Evolutionary conservation across 2,113 vertebrate species (phyloP), one percentile per base, ranked within the genome.

Genomic region (Eupsittula cactorum): DNA sequence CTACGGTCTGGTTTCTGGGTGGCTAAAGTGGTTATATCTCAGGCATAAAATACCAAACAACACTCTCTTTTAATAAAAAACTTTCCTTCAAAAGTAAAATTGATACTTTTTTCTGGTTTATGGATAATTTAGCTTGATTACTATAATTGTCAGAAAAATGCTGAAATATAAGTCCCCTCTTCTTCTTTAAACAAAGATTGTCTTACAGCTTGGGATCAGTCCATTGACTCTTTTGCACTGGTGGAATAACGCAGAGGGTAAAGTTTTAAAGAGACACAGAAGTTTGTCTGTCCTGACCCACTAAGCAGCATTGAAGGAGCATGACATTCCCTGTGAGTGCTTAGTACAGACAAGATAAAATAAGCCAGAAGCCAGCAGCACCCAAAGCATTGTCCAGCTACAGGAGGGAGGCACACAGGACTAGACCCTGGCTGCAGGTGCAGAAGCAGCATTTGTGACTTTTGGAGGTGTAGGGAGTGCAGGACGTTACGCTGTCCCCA

Each of bases 101-200:
- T 87, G 96, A 95, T 96, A 96, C 74, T 60, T 93, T 86, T 94
- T 95, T 94, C 83, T 96, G 95, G 96, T 96, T 96, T 94, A 92
- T 87, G 93, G 93, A 87, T 94, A 96, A 97, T 96, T 96, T 95
- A 94, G 69, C 57, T 91, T 94, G 92, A 97, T 97, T 91, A 89
- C 92, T 78, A 17, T 93, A 96, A 97, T 95, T 92, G 88, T 86
- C 74, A 96, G 60, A 95, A 96, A 96, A 96, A 97, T 86, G 88
- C 44, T 96, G 95, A 96, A 96, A 81, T 92, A n/a, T 46, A 95
- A 95, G 52, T 92, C 83, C 75, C 19, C 46, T 81, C 73, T 90
- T 83, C 80, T 93, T 92, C 80, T 93, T 92, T 88, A 96, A 94
- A 95, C 92, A 95, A 79, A 96, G 93, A 92, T 94, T 88, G 39